These are phyloP conservation scores for Botia kubotai DNA, from an alignment of 2,797 vertebrate species.

Conservation along the genomic window DNA sequence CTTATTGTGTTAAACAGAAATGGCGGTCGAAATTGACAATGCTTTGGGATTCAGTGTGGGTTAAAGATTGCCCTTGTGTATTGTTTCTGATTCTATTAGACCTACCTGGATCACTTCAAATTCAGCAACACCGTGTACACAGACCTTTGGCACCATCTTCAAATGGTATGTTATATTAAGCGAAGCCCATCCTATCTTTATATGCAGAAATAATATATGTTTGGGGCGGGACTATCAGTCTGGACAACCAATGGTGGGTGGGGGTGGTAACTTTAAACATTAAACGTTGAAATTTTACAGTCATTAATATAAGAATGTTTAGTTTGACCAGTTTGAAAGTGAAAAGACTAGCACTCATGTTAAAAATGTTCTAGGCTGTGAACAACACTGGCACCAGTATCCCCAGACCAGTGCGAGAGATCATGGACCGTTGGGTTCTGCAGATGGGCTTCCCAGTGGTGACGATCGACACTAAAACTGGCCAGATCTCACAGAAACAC, in stretches of 20 bases:
- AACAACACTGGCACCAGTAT: rapidly evolving
- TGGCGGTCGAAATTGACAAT: neutral
- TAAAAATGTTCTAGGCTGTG: conserved; percentile 75
- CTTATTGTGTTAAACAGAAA: neutral
- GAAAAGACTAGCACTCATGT: neutral
- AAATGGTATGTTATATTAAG: conserved; percentile 67
- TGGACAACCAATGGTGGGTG: neutral
- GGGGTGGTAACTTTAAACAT: too few relatives aligned
- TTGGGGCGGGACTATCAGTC: too few relatives aligned
- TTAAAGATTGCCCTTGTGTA: neutral
- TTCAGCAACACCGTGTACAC: conserved; percentile 83
- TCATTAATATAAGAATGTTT: too few relatives aligned
- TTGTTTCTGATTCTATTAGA: conserved; percentile 71
- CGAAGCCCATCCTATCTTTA: too few relatives aligned
- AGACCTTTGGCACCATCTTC: conserved; percentile 87
- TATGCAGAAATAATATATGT: neutral
- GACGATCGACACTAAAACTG: conserved; percentile 75
- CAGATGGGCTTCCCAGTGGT: conserved; percentile 96
- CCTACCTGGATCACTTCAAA: conserved; percentile 81
- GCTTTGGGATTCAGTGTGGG: neutral
- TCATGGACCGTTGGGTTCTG: conserved; percentile 94
- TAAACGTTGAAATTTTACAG: too few relatives aligned
- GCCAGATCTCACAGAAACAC: conserved; percentile 78
- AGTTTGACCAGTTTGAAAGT: neutral
- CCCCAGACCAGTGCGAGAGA: conserved; percentile 64